Evolutionary conservation across 2,888 invertebrate genomes (phyloP), one percentile per base, ranked within the genome.

Genomic region (Cataglyphis altisquamis): DNA sequence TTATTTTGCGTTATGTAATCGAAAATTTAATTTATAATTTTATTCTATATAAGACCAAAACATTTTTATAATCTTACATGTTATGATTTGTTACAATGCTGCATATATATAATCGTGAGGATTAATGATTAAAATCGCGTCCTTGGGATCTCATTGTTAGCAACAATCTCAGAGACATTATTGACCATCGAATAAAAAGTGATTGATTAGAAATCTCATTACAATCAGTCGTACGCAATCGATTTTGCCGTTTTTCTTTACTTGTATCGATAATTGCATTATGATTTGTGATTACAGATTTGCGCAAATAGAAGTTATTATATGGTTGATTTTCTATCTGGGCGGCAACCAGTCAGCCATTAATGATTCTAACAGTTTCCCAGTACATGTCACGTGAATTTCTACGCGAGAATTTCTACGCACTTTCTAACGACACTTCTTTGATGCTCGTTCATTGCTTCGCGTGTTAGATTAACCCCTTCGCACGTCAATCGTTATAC

Each of bases 371-470:
- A n/a, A 74, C 52, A 64, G 72, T 72, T 74, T 78, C 36, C 66
- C 36, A 48, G 72, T 64, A 25, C 45, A 45, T 80, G 80, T 73
- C 80, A 67, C 63, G 66, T 55, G 68, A 73, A 84, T 84, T 84
- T 84, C 80, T 80, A 68, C 32, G 32, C 52, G 48, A 62, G 64
- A 78, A 70, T 52, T 52, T 52, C 52, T n/a, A 52, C 45, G 57
- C 78, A 41, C 74, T 84, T 81, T 84, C 84, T 84, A 84, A 67
- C 77, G 67, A 84, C 62, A 52, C 64, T 63, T 64, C 63, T 48
- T 52, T 64, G 21, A 74, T 57, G 48, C 57, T 81, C 55, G 48
- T 12, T 64, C 45, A 10, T 29, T 82, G 41, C 52, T 25, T 57
- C 45, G 57, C 36, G 29, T 55, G 57, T 57, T 82, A 36, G 18